phyloP scores from a whole-genome alignment of 1,140 invertebrate genomes.

The Pseudomyrmex flavicornis region DNA sequence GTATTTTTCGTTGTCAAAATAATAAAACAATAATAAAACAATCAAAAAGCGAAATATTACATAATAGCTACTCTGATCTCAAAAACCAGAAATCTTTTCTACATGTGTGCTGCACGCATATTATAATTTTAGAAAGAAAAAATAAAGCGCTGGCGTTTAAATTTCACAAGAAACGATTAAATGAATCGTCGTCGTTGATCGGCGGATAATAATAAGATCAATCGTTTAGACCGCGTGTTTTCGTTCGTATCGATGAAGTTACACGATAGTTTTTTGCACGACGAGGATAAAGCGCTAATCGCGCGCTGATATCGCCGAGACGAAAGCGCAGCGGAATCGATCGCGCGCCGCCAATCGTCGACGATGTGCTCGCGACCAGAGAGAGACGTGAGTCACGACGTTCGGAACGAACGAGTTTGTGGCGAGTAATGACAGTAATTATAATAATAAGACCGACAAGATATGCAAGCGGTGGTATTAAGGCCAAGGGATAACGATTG shows the following conservation, averaged over 20 bases:
- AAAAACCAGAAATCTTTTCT: not conserved
- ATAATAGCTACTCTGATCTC: too few relatives aligned
- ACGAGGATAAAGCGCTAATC: constrained; percentile 5
- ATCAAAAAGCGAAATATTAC: too few relatives aligned
- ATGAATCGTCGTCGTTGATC: not conserved
- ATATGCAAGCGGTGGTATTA: constrained; percentile 55
- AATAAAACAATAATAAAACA: too few relatives aligned
- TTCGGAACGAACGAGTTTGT: constrained; percentile 55
- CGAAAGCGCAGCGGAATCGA: constrained; percentile 34
- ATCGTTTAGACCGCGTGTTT: not conserved
- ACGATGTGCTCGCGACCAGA: constrained; percentile 9
- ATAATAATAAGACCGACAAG: constrained; percentile 60
- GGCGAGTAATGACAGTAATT: constrained; percentile 59
- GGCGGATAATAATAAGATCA: not conserved
- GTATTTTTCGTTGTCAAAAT: too few relatives aligned
- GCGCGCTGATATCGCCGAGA: constrained; percentile 32
- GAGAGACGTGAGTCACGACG: constrained; percentile 45
- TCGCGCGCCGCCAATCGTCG: constrained; percentile 16
- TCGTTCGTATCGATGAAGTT: not conserved
- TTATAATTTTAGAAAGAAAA: not conserved
- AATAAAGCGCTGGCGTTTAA: not conserved
- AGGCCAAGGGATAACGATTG: constrained; percentile 60
- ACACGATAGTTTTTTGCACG: not conserved
- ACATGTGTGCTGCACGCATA: not conserved
- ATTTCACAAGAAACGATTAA: not conserved